These are phyloP conservation scores for Xenotilapia longispinis DNA, from an alignment of 2,113 vertebrate species.

Conservation along the genomic window DNA sequence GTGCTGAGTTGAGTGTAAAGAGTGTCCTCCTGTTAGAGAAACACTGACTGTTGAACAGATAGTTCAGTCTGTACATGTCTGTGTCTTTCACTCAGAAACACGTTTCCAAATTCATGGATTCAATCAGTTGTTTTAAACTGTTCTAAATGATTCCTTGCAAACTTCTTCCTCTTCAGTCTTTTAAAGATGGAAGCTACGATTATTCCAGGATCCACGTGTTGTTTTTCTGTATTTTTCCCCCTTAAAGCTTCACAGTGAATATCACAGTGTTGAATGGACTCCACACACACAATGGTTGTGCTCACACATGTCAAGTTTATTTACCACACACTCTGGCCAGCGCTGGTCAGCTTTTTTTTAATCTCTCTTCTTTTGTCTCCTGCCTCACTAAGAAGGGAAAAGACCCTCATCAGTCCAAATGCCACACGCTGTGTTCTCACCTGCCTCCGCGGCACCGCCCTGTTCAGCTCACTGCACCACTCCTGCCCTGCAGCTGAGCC, in stretches of 20 bases:
- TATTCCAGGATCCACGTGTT: background rate
- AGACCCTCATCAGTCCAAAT: background rate
- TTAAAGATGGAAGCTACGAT: background rate
- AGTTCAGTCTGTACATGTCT: background rate
- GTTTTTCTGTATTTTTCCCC: background rate
- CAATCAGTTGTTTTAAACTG: background rate
- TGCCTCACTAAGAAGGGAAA: background rate
- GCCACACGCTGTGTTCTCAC: background rate
- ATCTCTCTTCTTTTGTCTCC: background rate
- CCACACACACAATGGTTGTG: background rate
- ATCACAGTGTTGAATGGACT: background rate
- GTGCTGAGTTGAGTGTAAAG: background rate
- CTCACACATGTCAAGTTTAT: background rate
- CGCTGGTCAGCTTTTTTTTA: background rate
- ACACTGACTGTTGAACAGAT: background rate
- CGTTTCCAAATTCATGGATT: accelerated
- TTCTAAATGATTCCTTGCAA: background rate
- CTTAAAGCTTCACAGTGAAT: background rate
- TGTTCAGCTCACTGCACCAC: background rate
- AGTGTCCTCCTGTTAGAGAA: accelerated
- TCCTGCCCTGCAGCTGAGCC: background rate
- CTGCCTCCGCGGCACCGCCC: accelerated
- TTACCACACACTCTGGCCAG: background rate
- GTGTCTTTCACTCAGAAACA: background rate
- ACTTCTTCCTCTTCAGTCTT: background rate